Conservation (phyloP, 1,140 invertebrate species). For the Drosophila tristis region DNA sequence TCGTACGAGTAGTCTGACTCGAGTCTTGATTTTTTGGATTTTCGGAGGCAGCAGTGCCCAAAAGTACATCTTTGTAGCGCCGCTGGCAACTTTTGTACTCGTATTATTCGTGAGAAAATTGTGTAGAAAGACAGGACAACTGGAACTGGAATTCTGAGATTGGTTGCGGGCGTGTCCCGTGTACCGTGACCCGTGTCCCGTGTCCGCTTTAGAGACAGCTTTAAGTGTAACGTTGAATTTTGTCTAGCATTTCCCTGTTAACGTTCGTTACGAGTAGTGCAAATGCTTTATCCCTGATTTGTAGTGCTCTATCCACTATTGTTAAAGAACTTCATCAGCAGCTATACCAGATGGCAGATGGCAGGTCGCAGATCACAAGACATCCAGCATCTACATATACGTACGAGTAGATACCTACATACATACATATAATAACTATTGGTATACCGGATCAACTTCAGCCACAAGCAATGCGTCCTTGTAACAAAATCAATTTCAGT, state of each 20-base stretch:
- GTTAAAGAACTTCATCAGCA: conserved; percentile 26
- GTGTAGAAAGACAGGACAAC: conserved; percentile 12
- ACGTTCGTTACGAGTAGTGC: conserved; percentile 59
- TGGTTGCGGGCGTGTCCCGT: conserved; percentile 30
- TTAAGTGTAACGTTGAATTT: conserved; percentile 75
- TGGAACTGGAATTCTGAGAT: conserved; percentile 4
- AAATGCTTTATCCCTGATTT: conserved; percentile 53
- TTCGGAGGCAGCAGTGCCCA: conserved; percentile 30
- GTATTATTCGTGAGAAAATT: conserved; percentile 32
- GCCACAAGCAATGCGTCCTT: conserved; percentile 74
- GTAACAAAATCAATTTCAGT: conserved; percentile 83
- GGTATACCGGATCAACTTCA: conserved; percentile 68
- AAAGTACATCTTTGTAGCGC: conserved; percentile 23
- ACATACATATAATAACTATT: conserved; percentile 37
- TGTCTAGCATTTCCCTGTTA: conserved; percentile 64
- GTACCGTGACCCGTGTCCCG: conserved; percentile 14
- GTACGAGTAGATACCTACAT: neutral
- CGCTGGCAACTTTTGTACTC: conserved; percentile 24
- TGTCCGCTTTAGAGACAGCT: conserved; percentile 55
- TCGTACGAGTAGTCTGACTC: conserved; percentile 29
- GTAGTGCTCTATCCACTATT: conserved; percentile 51
- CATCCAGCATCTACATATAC: too few species aligned
- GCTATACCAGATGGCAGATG: conserved; percentile 19
- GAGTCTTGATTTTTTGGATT: conserved; percentile 3
- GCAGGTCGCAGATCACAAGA: neutral